phyloP scores from a whole-genome alignment of 2,888 invertebrate species.

The Anthoptus insignis region DNA sequence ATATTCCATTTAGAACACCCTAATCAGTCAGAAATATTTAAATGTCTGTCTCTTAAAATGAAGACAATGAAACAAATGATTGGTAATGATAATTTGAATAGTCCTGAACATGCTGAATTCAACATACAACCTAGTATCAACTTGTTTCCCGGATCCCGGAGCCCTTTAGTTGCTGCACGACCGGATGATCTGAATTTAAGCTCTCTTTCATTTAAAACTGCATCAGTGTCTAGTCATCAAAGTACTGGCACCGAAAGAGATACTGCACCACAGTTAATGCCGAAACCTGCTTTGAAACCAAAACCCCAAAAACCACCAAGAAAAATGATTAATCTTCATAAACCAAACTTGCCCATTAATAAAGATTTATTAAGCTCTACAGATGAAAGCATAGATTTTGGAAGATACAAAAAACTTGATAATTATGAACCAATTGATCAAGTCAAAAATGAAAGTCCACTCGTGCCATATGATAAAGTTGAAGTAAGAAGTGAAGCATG shows the following conservation, averaged over 20 bases:
- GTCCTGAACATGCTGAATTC: conserved; percentile 90
- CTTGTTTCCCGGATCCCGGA: conserved; percentile 94
- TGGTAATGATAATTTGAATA: conserved; percentile 89
- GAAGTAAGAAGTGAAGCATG: conserved; percentile 93
- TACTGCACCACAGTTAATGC: conserved; percentile 77
- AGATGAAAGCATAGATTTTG: conserved; percentile 80
- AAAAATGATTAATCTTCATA: conserved; percentile 81
- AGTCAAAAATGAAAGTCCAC: conserved; percentile 80
- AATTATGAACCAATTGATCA: conserved; percentile 83
- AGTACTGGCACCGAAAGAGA: conserved; percentile 73
- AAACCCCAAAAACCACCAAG: conserved; percentile 89
- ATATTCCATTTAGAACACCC: conserved; percentile 93
- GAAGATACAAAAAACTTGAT: conserved; percentile 84
- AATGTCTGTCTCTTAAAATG: conserved; percentile 94
- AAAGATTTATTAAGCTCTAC: conserved; percentile 73
- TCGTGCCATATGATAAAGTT: conserved; percentile 91
- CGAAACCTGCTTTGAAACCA: conserved; percentile 87
- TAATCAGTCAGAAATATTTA: conserved; percentile 94
- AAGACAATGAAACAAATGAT: conserved; percentile 95
- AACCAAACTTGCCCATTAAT: conserved; percentile 57
- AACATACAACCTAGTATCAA: conserved; percentile 92
- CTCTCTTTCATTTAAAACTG: conserved; percentile 78
- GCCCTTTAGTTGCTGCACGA: conserved; percentile 90
- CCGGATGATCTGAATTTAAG: conserved; percentile 81
- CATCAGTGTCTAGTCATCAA: conserved; percentile 76